phyloP scores from a whole-genome alignment of 23 tunicate genomes.

The Ascidia mentula region DNA sequence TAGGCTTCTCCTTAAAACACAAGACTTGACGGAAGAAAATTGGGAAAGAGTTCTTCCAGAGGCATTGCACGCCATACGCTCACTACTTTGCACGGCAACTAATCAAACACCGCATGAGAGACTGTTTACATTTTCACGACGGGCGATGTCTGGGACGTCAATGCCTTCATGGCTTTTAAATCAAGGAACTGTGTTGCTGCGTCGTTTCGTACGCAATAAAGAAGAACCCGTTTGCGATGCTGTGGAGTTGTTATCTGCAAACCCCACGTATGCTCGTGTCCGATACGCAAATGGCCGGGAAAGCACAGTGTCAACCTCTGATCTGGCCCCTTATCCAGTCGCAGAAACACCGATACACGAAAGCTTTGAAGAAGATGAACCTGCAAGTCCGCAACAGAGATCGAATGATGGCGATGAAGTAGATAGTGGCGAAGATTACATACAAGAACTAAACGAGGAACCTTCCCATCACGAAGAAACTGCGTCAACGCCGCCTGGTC shows the following conservation, averaged over 20 bases:
- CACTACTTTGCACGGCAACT: neutral
- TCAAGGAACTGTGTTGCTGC: constrained; percentile 3
- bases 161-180: neutral
- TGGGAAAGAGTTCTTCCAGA: neutral
- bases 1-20: constrained; percentile 10
- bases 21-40: neutral
- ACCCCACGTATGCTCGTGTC: constrained; percentile 17
- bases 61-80: neutral
- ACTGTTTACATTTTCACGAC: neutral
- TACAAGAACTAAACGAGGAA: no score
- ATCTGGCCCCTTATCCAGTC: constrained; percentile 19
- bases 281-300: constrained; percentile 14
- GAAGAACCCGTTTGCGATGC: constrained; percentile 24
- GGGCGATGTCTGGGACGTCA: no score
- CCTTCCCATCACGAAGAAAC: no score
- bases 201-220: constrained; percentile 25
- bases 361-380: no score
- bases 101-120: constrained; percentile 5
- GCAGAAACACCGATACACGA: no score
- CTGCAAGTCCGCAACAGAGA: no score
- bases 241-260: constrained; percentile 14
- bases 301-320: constrained; percentile 28
- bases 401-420: no score
- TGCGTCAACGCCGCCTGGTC: no score
- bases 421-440: no score